Evolutionary conservation across 1,140 invertebrate genomes (phyloP).

Genomic region (Pseudobourletiella spinata): DNA sequence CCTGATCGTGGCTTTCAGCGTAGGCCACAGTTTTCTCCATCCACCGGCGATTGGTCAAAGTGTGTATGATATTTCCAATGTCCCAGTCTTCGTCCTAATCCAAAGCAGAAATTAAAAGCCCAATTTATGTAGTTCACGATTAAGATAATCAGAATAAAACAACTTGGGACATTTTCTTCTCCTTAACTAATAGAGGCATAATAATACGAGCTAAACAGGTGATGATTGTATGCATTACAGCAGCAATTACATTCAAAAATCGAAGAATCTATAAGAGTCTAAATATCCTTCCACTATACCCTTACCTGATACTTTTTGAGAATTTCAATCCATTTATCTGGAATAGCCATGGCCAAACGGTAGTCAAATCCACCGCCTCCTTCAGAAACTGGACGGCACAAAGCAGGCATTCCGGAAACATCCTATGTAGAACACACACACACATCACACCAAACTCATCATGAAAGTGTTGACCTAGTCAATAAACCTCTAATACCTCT

Average conservation of each 20-base stretch:
- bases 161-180: no score
- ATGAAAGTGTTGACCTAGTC: no score
- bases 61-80: slow-evolving; percentile 83
- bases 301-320: slow-evolving; percentile 53
- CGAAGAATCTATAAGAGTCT: no score
- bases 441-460: neutral
- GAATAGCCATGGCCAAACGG: slow-evolving; percentile 94
- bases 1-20: slow-evolving; percentile 95
- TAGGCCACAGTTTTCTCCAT: slow-evolving; percentile 94
- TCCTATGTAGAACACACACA: slow-evolving; percentile 51
- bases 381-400: slow-evolving; percentile 84
- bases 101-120: no score
- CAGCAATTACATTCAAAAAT: no score
- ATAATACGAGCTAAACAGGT: no score
- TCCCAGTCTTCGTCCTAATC: slow-evolving; percentile 95
- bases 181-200: no score
- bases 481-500: no score
- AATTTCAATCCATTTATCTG: slow-evolving; percentile 97
- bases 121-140: no score
- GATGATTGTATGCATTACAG: no score
- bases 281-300: no score
- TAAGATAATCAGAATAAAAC: slow-evolving; percentile 39
- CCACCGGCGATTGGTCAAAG: slow-evolving; percentile 89
- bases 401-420: slow-evolving; percentile 96
- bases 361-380: slow-evolving; percentile 96